These are phyloP conservation scores for Stigmatopora nigra DNA, from an alignment of 2,113 vertebrate species.

Conservation along the genomic window DNA sequence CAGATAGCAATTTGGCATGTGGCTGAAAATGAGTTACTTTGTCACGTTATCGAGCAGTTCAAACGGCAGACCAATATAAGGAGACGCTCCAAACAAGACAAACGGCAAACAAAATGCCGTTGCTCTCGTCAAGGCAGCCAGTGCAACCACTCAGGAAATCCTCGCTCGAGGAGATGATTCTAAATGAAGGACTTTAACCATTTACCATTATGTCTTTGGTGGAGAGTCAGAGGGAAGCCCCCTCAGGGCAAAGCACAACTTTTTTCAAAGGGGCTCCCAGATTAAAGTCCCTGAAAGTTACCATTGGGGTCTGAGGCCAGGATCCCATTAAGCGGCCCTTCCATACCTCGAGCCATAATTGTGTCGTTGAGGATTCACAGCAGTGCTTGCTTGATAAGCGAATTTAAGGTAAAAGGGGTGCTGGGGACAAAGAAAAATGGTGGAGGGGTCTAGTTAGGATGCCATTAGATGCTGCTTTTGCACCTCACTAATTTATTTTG, in stretches of 20 bases:
- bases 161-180: conserved; percentile 68
- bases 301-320: conserved; percentile 72
- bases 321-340: conserved; percentile 72
- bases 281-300: conserved; percentile 75
- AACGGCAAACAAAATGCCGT: conserved; percentile 59
- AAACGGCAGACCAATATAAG: conserved; percentile 25
- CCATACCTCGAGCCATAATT: conserved; percentile 71
- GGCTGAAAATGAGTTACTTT: not conserved
- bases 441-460: conserved; percentile 45
- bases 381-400: conserved; percentile 69
- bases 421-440: not conserved
- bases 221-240: conserved; percentile 66
- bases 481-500: conserved; percentile 66
- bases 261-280: conserved; percentile 70
- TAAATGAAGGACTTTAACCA: conserved; percentile 74
- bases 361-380: conserved; percentile 74
- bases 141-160: conserved; percentile 67
- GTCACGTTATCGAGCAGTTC: conserved; percentile 16
- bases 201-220: conserved; percentile 75
- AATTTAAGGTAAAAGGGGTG: conserved; percentile 60
- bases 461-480: conserved; percentile 59
- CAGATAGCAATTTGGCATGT: conserved; percentile 14
- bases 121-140: conserved; percentile 51
- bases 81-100: conserved; percentile 55
- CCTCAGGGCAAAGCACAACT: conserved; percentile 62